A percentile compares a stretch with the other conserved stretches of the same genome.
Evolutionary conservation across 1,140 invertebrate species (phyloP).

Genomic region (Neomicropteryx cornuta): DNA sequence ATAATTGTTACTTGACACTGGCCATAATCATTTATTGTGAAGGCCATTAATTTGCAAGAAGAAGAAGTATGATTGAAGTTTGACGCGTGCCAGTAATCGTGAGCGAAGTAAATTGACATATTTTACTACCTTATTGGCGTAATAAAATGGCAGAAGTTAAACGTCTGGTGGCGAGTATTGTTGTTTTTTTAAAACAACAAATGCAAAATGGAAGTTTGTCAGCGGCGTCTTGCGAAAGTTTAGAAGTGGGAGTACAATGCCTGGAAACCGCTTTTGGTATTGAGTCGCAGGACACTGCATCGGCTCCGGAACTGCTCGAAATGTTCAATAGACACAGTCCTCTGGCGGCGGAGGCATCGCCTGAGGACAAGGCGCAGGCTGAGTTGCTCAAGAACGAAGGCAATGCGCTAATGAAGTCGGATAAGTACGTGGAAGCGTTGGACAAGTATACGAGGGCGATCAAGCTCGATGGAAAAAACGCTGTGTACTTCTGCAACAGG

Average conservation of each 20-base stretch:
- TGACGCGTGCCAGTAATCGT: no score
- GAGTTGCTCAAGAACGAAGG: conserved; percentile 74
- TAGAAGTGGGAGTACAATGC: conserved; percentile 73
- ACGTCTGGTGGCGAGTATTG: conserved; percentile 32
- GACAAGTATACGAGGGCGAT: conserved; percentile 77
- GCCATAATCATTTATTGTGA: no score
- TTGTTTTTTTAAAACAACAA: conserved; percentile 32
- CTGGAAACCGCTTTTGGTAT: conserved; percentile 70
- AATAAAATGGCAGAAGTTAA: conserved; percentile 36
- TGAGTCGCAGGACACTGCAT: conserved; percentile 35
- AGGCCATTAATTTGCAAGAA: no score
- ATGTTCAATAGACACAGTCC: conserved; percentile 22
- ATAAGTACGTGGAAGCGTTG: conserved; percentile 69
- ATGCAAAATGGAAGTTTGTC: conserved; percentile 27
- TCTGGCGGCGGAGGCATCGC: conserved; percentile 7
- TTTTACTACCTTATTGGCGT: no score
- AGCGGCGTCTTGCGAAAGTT: conserved; percentile 62
- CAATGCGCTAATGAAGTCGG: conserved; percentile 76
- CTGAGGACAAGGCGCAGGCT: conserved; percentile 48
- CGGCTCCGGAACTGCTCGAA: conserved; percentile 36
- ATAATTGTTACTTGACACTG: no score
- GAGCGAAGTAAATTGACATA: no score
- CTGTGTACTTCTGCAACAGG: conserved; percentile 92
- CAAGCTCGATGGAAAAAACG: conserved; percentile 70
- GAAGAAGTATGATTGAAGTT: no score